phyloP scores from a whole-genome alignment of 2,888 invertebrate genomes.

The Cyrtodaria siliqua region DNA sequence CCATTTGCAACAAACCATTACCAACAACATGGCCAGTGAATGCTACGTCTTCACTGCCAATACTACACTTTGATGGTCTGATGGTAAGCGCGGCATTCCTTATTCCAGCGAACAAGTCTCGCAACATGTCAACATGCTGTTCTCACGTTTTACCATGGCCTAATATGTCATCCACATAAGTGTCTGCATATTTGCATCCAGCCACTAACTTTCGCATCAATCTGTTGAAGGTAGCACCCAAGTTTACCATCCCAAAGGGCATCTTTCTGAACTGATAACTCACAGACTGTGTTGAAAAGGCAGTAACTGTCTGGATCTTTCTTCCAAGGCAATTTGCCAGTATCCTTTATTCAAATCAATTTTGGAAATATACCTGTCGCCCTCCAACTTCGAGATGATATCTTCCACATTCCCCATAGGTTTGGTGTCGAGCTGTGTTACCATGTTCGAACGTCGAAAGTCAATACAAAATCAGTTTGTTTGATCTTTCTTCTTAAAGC shows the following conservation, averaged over 20 bases:
- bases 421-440: no score
- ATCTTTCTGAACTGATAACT: constrained; percentile 10
- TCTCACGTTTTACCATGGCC: constrained; percentile 19
- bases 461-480: no score
- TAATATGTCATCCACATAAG: constrained; percentile 11
- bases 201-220: constrained; percentile 20
- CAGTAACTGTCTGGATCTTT: constrained; percentile 1
- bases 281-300: neutral
- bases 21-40: constrained; percentile 32
- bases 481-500: no score
- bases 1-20: constrained; percentile 15
- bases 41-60: constrained; percentile 10
- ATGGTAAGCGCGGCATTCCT: constrained; percentile 24
- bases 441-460: no score
- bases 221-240: constrained; percentile 23
- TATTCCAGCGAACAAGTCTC: constrained; percentile 1
- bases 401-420: no score
- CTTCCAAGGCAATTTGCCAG: constrained; percentile 6
- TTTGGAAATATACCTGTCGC: constrained; percentile 10
- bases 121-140: constrained; percentile 9
- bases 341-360: constrained; percentile 22
- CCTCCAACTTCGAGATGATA: no score
- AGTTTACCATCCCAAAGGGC: constrained; percentile 32
- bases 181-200: constrained; percentile 1
- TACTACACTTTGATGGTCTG: constrained; percentile 30